These are phyloP conservation scores for Plagodis pulveraria DNA, from an alignment of 2,888 invertebrate species.

Conservation along the genomic window DNA sequence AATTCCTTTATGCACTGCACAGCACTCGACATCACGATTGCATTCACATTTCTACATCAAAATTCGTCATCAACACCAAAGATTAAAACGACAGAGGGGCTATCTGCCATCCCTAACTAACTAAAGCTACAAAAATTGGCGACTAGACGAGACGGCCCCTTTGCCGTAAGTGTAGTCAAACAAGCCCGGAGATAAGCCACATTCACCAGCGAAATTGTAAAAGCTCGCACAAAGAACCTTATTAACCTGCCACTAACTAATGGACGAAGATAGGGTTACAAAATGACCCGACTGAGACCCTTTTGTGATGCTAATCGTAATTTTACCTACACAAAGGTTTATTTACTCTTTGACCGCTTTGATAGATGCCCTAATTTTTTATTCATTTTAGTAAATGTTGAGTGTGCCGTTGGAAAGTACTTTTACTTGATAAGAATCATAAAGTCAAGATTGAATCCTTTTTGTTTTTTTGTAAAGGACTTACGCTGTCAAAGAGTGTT, in stretches of 20 bases:
- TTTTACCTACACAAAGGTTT: conserved; percentile 50
- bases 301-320: conserved; percentile 69
- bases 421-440: too few relatives aligned
- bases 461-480: too few relatives aligned
- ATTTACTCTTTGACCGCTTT: conserved; percentile 43
- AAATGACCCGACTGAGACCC: conserved; percentile 56
- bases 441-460: too few relatives aligned
- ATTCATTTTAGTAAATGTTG: background rate
- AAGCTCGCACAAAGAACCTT: conserved; percentile 77
- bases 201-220: conserved; percentile 78
- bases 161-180: conserved; percentile 68
- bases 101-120: conserved; percentile 64
- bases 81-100: conserved; percentile 38
- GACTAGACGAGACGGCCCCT: conserved; percentile 51
- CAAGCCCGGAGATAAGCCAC: conserved; percentile 75
- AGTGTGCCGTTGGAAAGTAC: too few relatives aligned
- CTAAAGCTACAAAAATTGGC: conserved; percentile 72
- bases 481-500: too few relatives aligned
- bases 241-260: conserved; percentile 79
- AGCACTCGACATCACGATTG: too few relatives aligned
- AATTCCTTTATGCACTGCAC: too few relatives aligned
- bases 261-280: conserved; percentile 74
- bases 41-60: background rate
- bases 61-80: conserved; percentile 9
- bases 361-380: conserved; percentile 40